Percentiles rank a stretch among this genome's conserved stretches.
Conservation (phyloP, 2,797 vertebrate genomes). For the Leptoclinus maculatus region DNA sequence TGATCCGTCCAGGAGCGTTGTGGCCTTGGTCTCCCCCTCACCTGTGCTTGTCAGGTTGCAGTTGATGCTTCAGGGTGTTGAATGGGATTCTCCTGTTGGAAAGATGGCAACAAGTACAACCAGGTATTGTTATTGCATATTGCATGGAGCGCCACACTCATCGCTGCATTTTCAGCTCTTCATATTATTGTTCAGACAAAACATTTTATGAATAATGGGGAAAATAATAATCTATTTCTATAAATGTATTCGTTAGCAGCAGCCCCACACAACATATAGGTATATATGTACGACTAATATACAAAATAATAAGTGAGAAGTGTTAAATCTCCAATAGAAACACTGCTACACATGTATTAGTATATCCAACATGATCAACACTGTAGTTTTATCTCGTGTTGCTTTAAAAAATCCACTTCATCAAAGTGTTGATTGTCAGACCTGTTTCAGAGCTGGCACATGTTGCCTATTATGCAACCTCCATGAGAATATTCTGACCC, state of each 20-base stretch:
- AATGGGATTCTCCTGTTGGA: neutral
- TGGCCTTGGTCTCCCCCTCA: constrained; percentile 27
- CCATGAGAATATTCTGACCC: neutral
- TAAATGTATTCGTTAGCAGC: neutral
- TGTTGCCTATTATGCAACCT: neutral
- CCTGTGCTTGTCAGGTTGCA: neutral
- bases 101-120: neutral
- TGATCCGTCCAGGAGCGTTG: constrained; percentile 17
- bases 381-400: neutral
- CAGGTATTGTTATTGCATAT: neutral
- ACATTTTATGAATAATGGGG: neutral
- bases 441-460: constrained; percentile 1
- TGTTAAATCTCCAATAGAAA: neutral
- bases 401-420: neutral
- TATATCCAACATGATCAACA: neutral
- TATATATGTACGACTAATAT: too few species aligned
- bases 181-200: neutral
- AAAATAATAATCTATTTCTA: too few species aligned
- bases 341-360: neutral
- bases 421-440: neutral
- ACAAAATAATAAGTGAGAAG: neutral
- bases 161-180: neutral
- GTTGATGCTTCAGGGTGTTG: neutral
- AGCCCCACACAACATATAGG: neutral
- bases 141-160: neutral